A percentile compares a stretch with the other conserved stretches of the same genome.
These are phyloP conservation scores for Euzetes globulus DNA, from an alignment of 2,888 invertebrate species.

Conservation along the genomic window DNA sequence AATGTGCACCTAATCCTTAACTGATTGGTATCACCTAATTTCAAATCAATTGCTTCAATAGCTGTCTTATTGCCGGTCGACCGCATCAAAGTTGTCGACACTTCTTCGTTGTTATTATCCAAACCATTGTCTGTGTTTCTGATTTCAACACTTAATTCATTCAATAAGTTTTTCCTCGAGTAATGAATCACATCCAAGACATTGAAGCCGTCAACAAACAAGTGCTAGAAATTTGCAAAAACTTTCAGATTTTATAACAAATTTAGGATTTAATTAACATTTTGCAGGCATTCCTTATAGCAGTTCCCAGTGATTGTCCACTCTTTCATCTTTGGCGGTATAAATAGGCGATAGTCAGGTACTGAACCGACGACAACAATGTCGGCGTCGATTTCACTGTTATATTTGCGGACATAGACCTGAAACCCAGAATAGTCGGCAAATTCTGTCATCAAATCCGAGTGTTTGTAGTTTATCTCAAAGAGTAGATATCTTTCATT, in stretches of 20 bases:
- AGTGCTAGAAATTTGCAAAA: neutral
- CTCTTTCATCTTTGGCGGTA: slow-evolving; percentile 12
- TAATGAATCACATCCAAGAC: neutral
- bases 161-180: neutral
- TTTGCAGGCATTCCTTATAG: slow-evolving; percentile 19
- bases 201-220: neutral
- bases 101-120: neutral
- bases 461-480: slow-evolving; percentile 8
- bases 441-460: neutral
- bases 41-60: neutral
- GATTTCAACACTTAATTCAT: slow-evolving; percentile 11
- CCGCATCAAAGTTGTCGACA: neutral
- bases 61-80: neutral
- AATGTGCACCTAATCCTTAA: neutral
- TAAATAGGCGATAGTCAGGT: slow-evolving; percentile 4
- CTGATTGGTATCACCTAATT: neutral
- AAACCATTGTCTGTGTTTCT: neutral
- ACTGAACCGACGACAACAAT: slow-evolving; percentile 6
- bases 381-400: slow-evolving; percentile 6
- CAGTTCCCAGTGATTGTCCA: slow-evolving; percentile 1
- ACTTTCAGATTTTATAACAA: neutral
- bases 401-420: neutral
- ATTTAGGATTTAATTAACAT: neutral
- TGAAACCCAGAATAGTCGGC: neutral
- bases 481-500: slow-evolving; percentile 11